These are phyloP conservation scores for Monarcha castaneiventris DNA, from an alignment of 2,113 vertebrate species.

Conservation along the genomic window DNA sequence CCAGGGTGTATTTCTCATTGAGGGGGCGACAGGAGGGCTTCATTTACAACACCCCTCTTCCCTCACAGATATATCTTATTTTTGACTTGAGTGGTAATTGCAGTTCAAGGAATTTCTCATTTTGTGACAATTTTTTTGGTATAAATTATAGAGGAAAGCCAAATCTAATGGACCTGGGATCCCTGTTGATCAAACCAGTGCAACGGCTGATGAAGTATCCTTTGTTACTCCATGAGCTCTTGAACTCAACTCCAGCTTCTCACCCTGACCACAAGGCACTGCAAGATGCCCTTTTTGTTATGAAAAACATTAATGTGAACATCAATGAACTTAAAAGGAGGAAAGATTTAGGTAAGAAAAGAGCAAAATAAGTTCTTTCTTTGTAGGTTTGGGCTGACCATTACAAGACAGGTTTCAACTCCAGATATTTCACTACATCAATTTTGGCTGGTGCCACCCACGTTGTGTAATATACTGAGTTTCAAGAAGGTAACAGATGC, in stretches of 20 bases:
- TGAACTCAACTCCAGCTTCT: constrained; percentile 86
- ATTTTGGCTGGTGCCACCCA: not conserved
- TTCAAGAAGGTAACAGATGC: not conserved
- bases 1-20: not conserved
- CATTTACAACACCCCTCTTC: not conserved
- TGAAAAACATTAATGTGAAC: constrained; percentile 88
- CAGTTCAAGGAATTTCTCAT: not conserved
- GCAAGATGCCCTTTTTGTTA: constrained; percentile 80
- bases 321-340: constrained; percentile 96
- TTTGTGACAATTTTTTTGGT: not conserved
- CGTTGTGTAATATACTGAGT: not conserved
- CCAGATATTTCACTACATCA: not conserved
- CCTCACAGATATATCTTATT: not conserved
- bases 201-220: constrained; percentile 98
- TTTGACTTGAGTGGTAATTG: not conserved
- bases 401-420: not conserved
- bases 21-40: not conserved
- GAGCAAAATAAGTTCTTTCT: not conserved
- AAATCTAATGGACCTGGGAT: constrained; percentile 91
- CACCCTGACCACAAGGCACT: constrained; percentile 83
- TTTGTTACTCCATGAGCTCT: constrained; percentile 85
- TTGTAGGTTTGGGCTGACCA: not conserved
- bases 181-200: constrained; percentile 93
- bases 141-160: constrained; percentile 83
- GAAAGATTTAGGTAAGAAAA: constrained; percentile 88